Evolutionary conservation across 1,140 invertebrate species (phyloP), one percentile per base, ranked within the genome.

Genomic region (Pygmarrhopalites habei): DNA sequence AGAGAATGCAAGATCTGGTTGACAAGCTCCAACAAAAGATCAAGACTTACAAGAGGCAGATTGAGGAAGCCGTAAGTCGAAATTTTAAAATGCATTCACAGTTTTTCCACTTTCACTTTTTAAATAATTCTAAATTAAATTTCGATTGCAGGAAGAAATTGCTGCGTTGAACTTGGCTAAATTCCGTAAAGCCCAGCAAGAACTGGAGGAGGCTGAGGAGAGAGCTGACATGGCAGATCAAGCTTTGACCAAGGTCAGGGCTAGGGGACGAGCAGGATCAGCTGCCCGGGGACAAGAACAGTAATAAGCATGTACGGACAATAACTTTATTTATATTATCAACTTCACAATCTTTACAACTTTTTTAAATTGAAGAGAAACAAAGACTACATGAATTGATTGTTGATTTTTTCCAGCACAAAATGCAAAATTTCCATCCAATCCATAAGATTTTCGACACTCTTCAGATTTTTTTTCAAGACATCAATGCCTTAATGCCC

Each of bases 11-110:
- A 79, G 94, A 97, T 80, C 84, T 98, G 69, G 92, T 97, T 71
- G 95, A 98, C 82, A 98, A 97, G 85, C 85, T 98, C 57, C 94
- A 98, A 83, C 89, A 93, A 80, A 99, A 98, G 85, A 96, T 98
- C 83, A 97, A 97, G 84, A 93, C 90, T 68, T 98, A 97, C 87
- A 98, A 97, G 88, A 89, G 93, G 80, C 95, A 98, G 83, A 95
- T 98, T 74, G 95, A 98, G 76, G 95, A 98, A 78, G 94, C 95
- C 69, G 83, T 84, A 76, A 79, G 81, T 12, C 28, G 28, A n/a
- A n/a, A n/a, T 35, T 57, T 32, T 41, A 28, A 7, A 10, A 23
- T 60, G 44, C 39, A 21, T 58, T 5, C 4, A 41, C n/a, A 43
- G 12, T 55, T 12, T 49, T 49, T 12, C 46, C 23, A 15, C 14